phyloP scores from a whole-genome alignment of 2,888 invertebrate genomes.

The Mesorhabditis spiculigera region DNA sequence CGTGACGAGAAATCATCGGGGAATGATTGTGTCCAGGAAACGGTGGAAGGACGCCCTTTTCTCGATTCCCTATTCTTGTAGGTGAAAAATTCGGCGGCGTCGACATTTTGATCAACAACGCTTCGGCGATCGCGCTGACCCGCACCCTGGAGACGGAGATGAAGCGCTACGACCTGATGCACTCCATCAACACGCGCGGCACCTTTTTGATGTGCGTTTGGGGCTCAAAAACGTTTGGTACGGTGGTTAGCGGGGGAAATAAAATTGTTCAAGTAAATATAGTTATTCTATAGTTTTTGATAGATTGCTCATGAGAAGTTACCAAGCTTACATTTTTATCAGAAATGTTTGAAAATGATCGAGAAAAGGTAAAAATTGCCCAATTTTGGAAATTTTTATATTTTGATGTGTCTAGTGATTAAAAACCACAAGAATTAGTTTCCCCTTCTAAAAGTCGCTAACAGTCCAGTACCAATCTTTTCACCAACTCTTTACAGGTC shows the following conservation, averaged over 20 bases:
- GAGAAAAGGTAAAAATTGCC: too few relatives aligned
- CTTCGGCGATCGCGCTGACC: conserved; percentile 78
- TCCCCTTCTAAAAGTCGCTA: too few relatives aligned
- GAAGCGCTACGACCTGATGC: conserved; percentile 96
- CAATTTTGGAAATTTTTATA: too few relatives aligned
- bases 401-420: too few relatives aligned
- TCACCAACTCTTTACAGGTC: conserved; percentile 68
- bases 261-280: too few relatives aligned
- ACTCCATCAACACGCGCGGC: conserved; percentile 85
- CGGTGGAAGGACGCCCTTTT: conserved; percentile 20
- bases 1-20: conserved; percentile 73
- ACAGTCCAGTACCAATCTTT: too few relatives aligned
- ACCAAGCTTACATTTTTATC: too few relatives aligned
- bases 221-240: background rate
- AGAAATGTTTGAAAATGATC: too few relatives aligned
- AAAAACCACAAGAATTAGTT: too few relatives aligned
- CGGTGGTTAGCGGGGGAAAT: background rate
- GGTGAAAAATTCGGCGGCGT: conserved; percentile 66
- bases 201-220: conserved; percentile 81
- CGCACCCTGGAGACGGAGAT: conserved; percentile 73
- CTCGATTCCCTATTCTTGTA: background rate
- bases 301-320: too few relatives aligned
- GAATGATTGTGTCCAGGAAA: conserved; percentile 59
- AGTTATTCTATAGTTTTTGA: too few relatives aligned
- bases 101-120: conserved; percentile 88